A percentile compares a stretch with the other conserved stretches of the same genome.
phyloP scores from a whole-genome alignment of 2,797 vertebrate genomes.

The Mormyrops boulengeri region DNA sequence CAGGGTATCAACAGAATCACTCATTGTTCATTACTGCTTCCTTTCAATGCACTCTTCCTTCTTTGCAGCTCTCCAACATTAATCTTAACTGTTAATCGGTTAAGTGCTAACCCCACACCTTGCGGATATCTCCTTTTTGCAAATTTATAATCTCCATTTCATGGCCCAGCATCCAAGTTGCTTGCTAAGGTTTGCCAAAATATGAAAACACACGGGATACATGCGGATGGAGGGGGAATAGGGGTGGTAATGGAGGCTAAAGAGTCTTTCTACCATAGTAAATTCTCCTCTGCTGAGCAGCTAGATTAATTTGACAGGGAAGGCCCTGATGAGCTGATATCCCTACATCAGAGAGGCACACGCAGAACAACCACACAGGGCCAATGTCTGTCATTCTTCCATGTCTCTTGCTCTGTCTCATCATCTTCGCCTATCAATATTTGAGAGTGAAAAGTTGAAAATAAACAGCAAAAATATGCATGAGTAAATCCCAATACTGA shows the following conservation, averaged over 20 bases:
- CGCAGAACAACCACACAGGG: not conserved
- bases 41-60: not conserved
- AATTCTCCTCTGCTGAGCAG: not conserved
- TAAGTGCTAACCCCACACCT: not conserved
- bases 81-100: not conserved
- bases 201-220: not conserved
- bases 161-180: not conserved
- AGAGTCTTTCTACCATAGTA: not conserved
- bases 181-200: not conserved
- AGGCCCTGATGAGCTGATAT: not conserved
- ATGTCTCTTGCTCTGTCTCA: not conserved
- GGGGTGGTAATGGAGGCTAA: not conserved
- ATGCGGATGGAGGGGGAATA: not conserved
- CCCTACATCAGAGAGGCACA: not conserved
- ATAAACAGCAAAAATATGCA: conserved; percentile 7
- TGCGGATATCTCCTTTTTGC: not conserved
- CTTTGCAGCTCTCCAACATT: not conserved
- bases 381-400: not conserved
- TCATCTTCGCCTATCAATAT: conserved; percentile 1
- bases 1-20: not conserved
- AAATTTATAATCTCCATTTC: not conserved
- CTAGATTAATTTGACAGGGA: not conserved
- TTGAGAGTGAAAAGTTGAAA: not conserved
- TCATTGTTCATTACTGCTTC: not conserved
- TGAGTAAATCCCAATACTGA: conserved; percentile 16